Base-by-base conservation (phyloP, 2,797 vertebrate genomes). In the Coregonus sp. region DNA sequence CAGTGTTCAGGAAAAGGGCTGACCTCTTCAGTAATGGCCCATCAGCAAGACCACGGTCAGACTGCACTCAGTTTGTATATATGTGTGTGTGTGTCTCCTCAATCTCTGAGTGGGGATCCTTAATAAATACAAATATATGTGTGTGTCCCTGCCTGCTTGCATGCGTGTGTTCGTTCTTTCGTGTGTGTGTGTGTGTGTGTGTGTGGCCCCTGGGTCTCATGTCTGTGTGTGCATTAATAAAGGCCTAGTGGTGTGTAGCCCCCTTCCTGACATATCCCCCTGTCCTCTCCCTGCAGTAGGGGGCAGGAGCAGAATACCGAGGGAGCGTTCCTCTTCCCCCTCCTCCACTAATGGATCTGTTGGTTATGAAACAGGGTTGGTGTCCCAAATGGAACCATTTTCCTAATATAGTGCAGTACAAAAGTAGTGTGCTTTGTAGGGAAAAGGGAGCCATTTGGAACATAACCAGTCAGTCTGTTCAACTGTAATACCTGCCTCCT, bases 281-380 rank as follows among this genome's bases (percentile, higher is more conserved):
- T 40, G 37, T 40, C 37, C 37, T 7, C 37, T 40, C 37, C 37
- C 6, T 72, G 86, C 54, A 56, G 14, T 18, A 56, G 52, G 4
- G 52, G 16, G 1, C 52, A 54, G n/a, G 16, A 56, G 16, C 3
- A 5, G 54, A 56, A 56, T 56, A 56, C 54, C n/a, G 54, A n/a
- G n/a, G 78, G 16, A 76, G 79, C 29, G 20, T 16, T 33, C 70
- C 9, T 50, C 25, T 15, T 18, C 50, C 25, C 82, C 73, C 89
- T 65, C 80, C 86, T 75, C 77, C 15, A 68, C 82, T 85, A 85
- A 88, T 82, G 87, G 84, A 85, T 85, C 87, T 80, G 84, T 82
- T 85, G 87, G 85, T 90, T 86, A 86, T 84, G 85, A 70, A 90
- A 76, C 80, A 16, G 76, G 76, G 51, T 65, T 51, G 5, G 73